Evolutionary conservation across 2,888 invertebrate species (phyloP), one percentile per base, ranked within the genome.

Genomic region (Piscicola geometra): DNA sequence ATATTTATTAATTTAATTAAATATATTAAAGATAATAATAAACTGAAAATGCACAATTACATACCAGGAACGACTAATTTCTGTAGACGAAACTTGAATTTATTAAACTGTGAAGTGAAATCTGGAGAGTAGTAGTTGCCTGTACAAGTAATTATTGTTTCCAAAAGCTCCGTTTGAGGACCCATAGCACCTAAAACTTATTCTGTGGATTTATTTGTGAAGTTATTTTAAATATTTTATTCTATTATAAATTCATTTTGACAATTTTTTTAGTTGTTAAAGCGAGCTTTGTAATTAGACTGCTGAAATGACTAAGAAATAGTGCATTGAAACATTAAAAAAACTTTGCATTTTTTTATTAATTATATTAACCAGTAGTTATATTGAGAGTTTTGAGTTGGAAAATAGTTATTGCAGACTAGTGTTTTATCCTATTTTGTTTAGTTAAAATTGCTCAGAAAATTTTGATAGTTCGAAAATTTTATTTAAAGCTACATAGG

Each of bases 131-230:
- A 89, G 86, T 92, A 89, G 88, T 93, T 91, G 83, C 94, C 94
- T 88, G 93, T 92, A 88, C 93, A 94, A 84, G 93, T 93, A 87
- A 94, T 91, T 87, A 93, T 91, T 84, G 91, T 90, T 87, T 89
- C 89, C 83, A 90, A 89, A 86, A 90, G 86, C 83, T 88, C 89
- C 76, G 78, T 74, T 75, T 80, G 79, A 33, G 80, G 79, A 80
- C 79, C 80, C 80, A 80, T 80, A 56, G 52, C 71, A 77, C 72
- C 75, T 52, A 73, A 71, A 78, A 67, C 56, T 64, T 74, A 69
- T 18, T 52, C 60, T 71, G 41, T 25, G 64, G 25, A 21, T 56
- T 3, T 21, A 5, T 5, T 56, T 15, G 25, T 3, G 3, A 56
- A 56, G n/a, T 56, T 56, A n/a, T n/a, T n/a, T n/a, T n/a, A n/a